Conservation (phyloP, 2,113 vertebrate genomes). For the Heloderma charlesbogerti region DNA sequence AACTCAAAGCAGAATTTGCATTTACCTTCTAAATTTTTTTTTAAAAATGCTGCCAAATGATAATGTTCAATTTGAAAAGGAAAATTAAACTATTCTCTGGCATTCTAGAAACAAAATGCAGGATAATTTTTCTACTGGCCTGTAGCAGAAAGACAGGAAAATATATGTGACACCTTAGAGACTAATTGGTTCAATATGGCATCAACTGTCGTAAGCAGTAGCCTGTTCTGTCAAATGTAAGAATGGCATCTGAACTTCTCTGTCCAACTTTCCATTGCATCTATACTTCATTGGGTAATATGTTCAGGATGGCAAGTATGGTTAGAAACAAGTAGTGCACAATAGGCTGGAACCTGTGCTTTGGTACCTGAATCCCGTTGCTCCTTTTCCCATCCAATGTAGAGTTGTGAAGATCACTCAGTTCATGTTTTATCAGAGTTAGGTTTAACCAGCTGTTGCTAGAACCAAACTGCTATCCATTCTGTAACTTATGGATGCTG, state of each 20-base stretch:
- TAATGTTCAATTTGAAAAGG: slow-evolving; percentile 38
- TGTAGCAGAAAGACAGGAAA: not conserved
- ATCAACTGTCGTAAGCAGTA: not conserved
- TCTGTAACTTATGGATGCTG: not conserved
- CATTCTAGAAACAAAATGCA: not conserved
- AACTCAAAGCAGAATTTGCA: slow-evolving; percentile 25
- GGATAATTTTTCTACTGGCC: not conserved
- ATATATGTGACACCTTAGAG: not conserved
- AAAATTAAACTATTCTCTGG: slow-evolving; percentile 38
- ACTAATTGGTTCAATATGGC: not conserved
- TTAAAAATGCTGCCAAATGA: slow-evolving; percentile 33
- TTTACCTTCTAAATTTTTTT: not conserved
- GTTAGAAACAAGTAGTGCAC: too few species aligned
- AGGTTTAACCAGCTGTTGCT: too few species aligned
- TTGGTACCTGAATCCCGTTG: not conserved
- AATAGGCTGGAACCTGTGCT: too few species aligned
- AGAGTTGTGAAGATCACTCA: not conserved
- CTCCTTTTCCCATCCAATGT: not conserved
- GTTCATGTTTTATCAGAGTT: not conserved
- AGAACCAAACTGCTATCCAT: not conserved
- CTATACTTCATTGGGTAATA: not conserved
- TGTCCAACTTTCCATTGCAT: not conserved
- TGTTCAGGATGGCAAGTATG: not conserved
- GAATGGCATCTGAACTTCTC: not conserved
- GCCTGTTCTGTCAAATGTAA: not conserved